Base-by-base conservation (phyloP, 2,113 vertebrate species). In the Centropus bengalensis region DNA sequence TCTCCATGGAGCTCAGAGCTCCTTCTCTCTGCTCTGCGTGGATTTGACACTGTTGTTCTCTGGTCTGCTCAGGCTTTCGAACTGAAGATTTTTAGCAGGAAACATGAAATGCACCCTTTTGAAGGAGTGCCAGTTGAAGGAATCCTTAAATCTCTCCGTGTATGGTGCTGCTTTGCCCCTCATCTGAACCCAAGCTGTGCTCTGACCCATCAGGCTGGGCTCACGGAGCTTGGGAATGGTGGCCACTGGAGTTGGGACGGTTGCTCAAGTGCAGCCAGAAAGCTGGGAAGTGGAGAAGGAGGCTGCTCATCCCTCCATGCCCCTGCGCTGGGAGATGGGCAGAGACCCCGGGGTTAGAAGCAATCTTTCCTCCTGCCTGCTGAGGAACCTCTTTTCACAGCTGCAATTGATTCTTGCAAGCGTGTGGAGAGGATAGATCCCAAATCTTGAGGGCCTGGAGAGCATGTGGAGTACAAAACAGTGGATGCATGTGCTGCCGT, bases 381-480 rank as follows among this genome's bases (percentile, higher is more conserved):
- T 42, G 36, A 76, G 59, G 62, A 60, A 40, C 70, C 58, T 58
- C 36, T 73, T 83, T 79, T 73, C 45, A 18, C 3, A 5, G 60
- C 64, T 88, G 82, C 80, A 95, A 88, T 69, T 80, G 71, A 73
- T 86, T 86, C 79, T 74, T 88, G 38, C 23, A 55, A 80, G 86
- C 80, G 79, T 79, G 67, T 93, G 82, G 71, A 63, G 88, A 54
- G 92, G 90, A 74, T 79, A 30, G 54, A 80, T 86, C 86, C 92
- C 75, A 88, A 27, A 92, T 94, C 86, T 90, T 74, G 76, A 93
- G 79, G 82, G 33, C 33, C 79, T 70, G 88, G 59, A 62, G 63
- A 28, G 52, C 5, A 0, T 27, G 38, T 67, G 40, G 88, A 86
- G 86, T 96, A 54, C 74, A 69, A 94, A 96, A 28, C 32, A 56